Conservation (phyloP, 1,140 invertebrate species). For the Platyscapa corneri region DNA sequence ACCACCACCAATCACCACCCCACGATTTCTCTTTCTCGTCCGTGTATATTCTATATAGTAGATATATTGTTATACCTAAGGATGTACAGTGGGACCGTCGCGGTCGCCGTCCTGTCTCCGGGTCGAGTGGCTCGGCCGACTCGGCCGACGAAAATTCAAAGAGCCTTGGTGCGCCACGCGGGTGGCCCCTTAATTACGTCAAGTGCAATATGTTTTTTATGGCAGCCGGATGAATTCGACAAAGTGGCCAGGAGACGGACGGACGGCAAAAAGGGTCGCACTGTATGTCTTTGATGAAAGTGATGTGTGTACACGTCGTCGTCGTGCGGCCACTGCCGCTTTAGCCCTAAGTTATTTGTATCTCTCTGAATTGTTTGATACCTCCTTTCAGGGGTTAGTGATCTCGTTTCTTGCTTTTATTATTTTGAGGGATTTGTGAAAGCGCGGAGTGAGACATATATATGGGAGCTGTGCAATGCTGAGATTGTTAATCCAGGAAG, state of each 20-base stretch:
- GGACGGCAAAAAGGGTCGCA: background rate
- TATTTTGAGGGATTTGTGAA: constrained; percentile 10
- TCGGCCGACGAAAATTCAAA: background rate
- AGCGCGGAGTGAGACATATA: background rate
- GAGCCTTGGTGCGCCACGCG: background rate
- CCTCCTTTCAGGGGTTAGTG: background rate
- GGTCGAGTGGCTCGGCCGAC: background rate
- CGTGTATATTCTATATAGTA: background rate
- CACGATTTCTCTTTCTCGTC: constrained; percentile 13
- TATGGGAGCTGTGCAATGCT: background rate
- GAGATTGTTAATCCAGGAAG: background rate
- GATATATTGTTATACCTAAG: constrained; percentile 7
- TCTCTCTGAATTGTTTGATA: constrained; percentile 28
- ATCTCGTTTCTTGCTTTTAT: constrained; percentile 21
- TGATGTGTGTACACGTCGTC: background rate
- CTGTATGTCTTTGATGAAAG: constrained; percentile 18
- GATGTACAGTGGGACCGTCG: constrained; percentile 2
- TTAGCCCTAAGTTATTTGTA: background rate
- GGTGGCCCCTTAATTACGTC: no score
- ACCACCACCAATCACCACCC: background rate
- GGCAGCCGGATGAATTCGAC: background rate
- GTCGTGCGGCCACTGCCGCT: constrained; percentile 1
- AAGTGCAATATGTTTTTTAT: background rate
- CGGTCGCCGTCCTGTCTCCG: background rate
- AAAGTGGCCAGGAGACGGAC: background rate